phyloP scores from a whole-genome alignment of 2,888 invertebrate genomes.

The Ephialtes manifestator region DNA sequence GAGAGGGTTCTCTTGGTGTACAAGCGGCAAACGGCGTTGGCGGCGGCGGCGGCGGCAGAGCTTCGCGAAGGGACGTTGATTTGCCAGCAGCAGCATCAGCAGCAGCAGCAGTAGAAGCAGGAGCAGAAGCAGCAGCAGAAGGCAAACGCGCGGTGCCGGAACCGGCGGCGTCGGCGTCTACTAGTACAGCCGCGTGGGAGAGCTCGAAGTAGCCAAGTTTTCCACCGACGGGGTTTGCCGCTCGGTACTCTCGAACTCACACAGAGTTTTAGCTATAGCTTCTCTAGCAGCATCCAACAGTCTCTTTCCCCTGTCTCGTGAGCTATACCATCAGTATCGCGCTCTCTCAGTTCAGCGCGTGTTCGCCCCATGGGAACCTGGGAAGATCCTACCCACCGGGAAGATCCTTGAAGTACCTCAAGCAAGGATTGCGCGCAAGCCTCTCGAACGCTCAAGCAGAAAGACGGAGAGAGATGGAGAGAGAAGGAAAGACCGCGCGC shows the following conservation, averaged over 20 bases:
- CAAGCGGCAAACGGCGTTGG: constrained; percentile 45
- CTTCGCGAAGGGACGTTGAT: constrained; percentile 71
- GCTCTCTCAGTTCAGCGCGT: constrained; percentile 53
- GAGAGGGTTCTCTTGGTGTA: constrained; percentile 58
- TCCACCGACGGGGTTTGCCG: constrained; percentile 48
- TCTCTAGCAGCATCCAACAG: constrained; percentile 47
- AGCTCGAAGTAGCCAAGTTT: constrained; percentile 72
- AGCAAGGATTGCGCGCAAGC: constrained; percentile 62
- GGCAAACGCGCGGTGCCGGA: constrained; percentile 69
- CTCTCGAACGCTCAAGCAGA: constrained; percentile 44
- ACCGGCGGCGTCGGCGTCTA: constrained; percentile 61
- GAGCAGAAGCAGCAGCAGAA: constrained; percentile 59
- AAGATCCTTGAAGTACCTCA: constrained; percentile 67
- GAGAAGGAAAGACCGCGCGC: constrained; percentile 57
- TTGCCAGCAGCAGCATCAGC: constrained; percentile 65
- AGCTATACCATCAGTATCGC: constrained; percentile 54
- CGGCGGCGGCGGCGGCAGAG: constrained; percentile 51
- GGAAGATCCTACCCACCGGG: constrained; percentile 70
- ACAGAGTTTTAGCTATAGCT: constrained; percentile 40
- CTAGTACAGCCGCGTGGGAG: constrained; percentile 81
- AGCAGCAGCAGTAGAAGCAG: constrained; percentile 10
- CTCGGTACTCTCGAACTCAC: constrained; percentile 55
- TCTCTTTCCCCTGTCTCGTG: constrained; percentile 45
- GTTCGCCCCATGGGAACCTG: constrained; percentile 67
- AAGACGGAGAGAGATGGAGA: constrained; percentile 26